Conservation (phyloP, 1,140 invertebrate species). For the Drosophila obscura region DNA sequence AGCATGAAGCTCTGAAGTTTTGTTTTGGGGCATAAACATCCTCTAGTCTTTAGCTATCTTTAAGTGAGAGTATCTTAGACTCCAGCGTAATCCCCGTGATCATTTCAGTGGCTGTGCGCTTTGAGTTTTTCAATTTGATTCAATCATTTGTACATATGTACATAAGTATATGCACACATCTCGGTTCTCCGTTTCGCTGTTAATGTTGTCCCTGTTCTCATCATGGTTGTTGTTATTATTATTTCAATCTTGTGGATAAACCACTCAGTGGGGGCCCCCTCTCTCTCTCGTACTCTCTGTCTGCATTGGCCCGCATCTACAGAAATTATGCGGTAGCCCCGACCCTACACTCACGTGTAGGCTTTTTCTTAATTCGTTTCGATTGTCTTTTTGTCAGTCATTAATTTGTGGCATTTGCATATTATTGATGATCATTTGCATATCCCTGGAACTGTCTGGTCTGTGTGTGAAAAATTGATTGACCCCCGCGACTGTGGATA, state of each 20-base stretch:
- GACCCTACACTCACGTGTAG: conserved; percentile 55
- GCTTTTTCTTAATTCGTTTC: conserved; percentile 79
- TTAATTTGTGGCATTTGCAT: conserved; percentile 82
- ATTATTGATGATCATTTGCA: conserved; percentile 79
- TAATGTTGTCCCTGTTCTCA: conserved; percentile 48
- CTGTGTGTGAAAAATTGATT: conserved; percentile 68
- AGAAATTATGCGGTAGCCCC: conserved; percentile 52
- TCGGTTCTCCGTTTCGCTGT: background rate
- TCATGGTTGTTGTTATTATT: conserved; percentile 32
- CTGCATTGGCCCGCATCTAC: conserved; percentile 60
- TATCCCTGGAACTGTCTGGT: conserved; percentile 28
- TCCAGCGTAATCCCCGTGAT: conserved; percentile 25
- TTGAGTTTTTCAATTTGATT: conserved; percentile 66
- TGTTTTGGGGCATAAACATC: no score
- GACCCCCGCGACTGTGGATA: conserved; percentile 16
- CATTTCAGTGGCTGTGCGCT: conserved; percentile 36
- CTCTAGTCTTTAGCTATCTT: no score
- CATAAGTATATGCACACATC: no score
- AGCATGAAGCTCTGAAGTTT: no score
- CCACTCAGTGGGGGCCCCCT: conserved; percentile 18
- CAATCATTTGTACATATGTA: conserved; percentile 57
- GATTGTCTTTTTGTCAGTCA: conserved; percentile 83
- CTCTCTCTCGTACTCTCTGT: conserved; percentile 6
- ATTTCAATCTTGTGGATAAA: conserved; percentile 63
- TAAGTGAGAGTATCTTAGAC: no score